Base-by-base conservation (phyloP, 64 coral and sea anemone species). In the Montipora efflorescens region DNA sequence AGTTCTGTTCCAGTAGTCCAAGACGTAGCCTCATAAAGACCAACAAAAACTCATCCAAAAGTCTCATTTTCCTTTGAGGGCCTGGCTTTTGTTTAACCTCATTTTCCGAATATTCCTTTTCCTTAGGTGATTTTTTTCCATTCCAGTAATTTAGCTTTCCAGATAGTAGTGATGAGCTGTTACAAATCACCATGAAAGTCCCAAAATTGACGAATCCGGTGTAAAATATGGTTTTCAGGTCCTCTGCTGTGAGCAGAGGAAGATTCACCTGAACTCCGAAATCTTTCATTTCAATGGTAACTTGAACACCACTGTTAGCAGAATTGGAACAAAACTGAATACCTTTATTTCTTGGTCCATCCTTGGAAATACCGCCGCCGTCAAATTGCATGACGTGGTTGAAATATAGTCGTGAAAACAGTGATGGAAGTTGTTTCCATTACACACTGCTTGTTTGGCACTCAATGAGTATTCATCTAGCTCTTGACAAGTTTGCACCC, bases 111-210 rank as follows among this genome's bases (percentile, higher is more conserved):
- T 78, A 48, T 71, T 19, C 28, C 73, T 88, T 88, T 43, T 67
- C 8, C 22, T 64, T 72, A 1, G 83, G 43, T 18, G 90, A 92
- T 50, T 75, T 12, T 79, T 92, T 73, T 72, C 80, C 67, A 84
- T 92, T 84, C 90, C 90, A 92, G 8, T 92, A 91, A 91, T 91
- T 91, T 19, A 83, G 44, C 79, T 91, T 91, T 25, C 79, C 90
- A 71, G 61, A 61, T 48, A 82, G 19, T 25, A 73, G 78, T 69
- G 77, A 80, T 91, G 81, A 47, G 75, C 61, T 91, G 61, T 12
- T 91, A 78, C 48, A 91, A 36, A 91, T 91, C 16, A 82, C 57
- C 77, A 91, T 91, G 75, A 91, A 91, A 20, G 90, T 82, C 59
- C 79, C 90, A 91, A 82, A 91, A 83, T 91, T 91, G 74, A 91